phyloP scores from a whole-genome alignment of 2,113 vertebrate genomes.

The Henicopernis longicauda region DNA sequence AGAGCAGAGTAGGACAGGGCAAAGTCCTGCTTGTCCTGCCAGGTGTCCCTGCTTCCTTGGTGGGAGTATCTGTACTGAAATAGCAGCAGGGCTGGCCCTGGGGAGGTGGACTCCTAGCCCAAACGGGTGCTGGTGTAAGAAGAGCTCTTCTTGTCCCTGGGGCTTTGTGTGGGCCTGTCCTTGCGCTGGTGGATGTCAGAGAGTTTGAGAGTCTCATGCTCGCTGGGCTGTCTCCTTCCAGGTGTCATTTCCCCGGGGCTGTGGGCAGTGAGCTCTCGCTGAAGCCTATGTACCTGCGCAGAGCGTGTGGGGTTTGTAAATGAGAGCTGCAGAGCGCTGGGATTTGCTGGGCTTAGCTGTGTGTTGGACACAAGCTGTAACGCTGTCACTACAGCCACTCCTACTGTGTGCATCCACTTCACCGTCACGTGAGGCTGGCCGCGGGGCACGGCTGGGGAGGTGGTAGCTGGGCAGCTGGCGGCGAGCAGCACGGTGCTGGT shows the following conservation, averaged over 20 bases:
- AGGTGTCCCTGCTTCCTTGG: not conserved
- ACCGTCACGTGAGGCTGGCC: not conserved
- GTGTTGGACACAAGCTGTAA: slow-evolving; percentile 21
- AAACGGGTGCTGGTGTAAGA: not conserved
- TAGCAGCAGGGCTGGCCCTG: not conserved
- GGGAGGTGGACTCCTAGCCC: not conserved
- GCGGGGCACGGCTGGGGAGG: not conserved
- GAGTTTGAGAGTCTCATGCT: rapidly evolving
- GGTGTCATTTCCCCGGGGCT: not conserved
- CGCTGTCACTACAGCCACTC: slow-evolving; percentile 48
- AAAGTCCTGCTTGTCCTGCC: not conserved
- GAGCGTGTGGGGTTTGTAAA: slow-evolving; percentile 39
- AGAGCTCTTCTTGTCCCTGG: not conserved
- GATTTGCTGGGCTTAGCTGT: slow-evolving; percentile 39
- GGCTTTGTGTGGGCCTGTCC: not conserved
- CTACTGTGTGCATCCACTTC: slow-evolving; percentile 43
- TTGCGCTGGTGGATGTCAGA: rapidly evolving
- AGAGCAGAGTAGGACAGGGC: not conserved
- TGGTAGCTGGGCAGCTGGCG: not conserved
- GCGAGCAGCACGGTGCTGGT: rapidly evolving
- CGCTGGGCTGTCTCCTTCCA: not conserved
- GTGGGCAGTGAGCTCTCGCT: not conserved
- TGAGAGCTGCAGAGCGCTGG: slow-evolving; percentile 47
- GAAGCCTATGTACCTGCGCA: not conserved
- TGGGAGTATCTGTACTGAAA: not conserved